phyloP scores from a whole-genome alignment of 1,140 invertebrate species.

The Cyclargus thomasi region DNA sequence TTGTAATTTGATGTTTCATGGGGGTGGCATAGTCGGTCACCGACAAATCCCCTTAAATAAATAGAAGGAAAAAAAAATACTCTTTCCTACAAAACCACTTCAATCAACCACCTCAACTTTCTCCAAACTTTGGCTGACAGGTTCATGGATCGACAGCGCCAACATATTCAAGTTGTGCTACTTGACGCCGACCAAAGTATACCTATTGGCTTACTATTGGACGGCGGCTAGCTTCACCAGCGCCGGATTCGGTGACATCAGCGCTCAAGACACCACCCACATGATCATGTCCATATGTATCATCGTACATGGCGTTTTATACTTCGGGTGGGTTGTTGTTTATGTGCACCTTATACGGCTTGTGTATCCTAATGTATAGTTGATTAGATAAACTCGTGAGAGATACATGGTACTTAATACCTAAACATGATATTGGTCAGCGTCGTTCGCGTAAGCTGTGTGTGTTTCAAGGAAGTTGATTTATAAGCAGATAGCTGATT shows the following conservation, averaged over 20 bases:
- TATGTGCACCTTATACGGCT: constrained; percentile 11
- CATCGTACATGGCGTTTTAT: constrained; percentile 63
- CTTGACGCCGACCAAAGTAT: constrained; percentile 52
- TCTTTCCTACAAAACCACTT: too few species aligned
- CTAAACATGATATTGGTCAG: too few species aligned
- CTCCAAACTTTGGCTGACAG: constrained; percentile 23
- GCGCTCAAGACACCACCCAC: constrained; percentile 55
- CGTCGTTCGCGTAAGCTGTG: too few species aligned
- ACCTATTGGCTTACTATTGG: constrained; percentile 66
- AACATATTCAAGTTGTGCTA: constrained; percentile 42
- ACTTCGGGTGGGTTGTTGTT: constrained; percentile 60
- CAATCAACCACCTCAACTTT: too few species aligned
- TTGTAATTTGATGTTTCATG: too few species aligned
- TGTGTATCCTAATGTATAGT: neutral
- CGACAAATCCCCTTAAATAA: too few species aligned
- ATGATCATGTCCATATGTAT: constrained; percentile 62
- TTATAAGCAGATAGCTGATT: too few species aligned
- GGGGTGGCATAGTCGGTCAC: too few species aligned
- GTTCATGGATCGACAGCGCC: constrained; percentile 53
- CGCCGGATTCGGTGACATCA: constrained; percentile 69
- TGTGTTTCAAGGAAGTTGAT: too few species aligned
- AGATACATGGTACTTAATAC: too few species aligned
- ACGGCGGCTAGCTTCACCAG: constrained; percentile 61
- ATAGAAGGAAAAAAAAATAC: too few species aligned
- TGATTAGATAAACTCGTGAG: neutral